phyloP scores from a whole-genome alignment of 2,888 invertebrate genomes.

The Scaptomyza tumidula region DNA sequence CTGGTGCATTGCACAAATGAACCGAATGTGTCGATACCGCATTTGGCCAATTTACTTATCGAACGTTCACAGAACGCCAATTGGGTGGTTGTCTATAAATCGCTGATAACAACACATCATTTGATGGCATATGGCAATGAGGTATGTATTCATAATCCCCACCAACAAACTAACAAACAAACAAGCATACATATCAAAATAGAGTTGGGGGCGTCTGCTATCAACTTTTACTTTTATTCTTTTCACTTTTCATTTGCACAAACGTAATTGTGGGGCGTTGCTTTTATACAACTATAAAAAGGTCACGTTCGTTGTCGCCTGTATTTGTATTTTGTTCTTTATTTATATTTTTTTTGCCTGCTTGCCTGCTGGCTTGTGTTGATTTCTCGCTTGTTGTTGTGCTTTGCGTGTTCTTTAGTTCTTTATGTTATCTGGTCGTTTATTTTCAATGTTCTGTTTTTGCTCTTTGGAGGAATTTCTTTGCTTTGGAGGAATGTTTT shows the following conservation, averaged over 20 bases:
- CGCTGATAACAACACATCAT: constrained; percentile 99
- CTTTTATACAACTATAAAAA: constrained; percentile 19
- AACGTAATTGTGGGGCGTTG: constrained; percentile 38
- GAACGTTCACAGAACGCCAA: constrained; percentile 98
- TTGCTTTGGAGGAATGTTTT: background rate
- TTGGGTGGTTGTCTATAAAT: constrained; percentile 99
- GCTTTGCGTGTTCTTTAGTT: constrained; percentile 27
- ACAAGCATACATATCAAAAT: background rate
- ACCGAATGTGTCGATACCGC: constrained; percentile 99
- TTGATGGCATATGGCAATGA: constrained; percentile 99
- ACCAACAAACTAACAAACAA: background rate
- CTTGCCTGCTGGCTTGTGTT: constrained; percentile 12
- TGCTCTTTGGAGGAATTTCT: constrained; percentile 6
- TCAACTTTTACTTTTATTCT: constrained; percentile 39
- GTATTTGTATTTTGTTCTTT: constrained; percentile 14
- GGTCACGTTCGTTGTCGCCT: constrained; percentile 34
- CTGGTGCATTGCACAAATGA: constrained; percentile 99
- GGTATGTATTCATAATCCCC: constrained; percentile 86
- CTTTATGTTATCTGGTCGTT: constrained; percentile 25
- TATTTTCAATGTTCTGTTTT: constrained; percentile 12
- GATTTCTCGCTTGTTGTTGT: constrained; percentile 9
- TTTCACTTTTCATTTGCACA: constrained; percentile 36
- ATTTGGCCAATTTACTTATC: constrained; percentile 98
- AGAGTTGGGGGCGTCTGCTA: constrained; percentile 12
- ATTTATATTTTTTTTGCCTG: background rate